Evolutionary conservation across 2,797 vertebrate genomes (phyloP).

Genomic region (Gadopsis marmoratus): DNA sequence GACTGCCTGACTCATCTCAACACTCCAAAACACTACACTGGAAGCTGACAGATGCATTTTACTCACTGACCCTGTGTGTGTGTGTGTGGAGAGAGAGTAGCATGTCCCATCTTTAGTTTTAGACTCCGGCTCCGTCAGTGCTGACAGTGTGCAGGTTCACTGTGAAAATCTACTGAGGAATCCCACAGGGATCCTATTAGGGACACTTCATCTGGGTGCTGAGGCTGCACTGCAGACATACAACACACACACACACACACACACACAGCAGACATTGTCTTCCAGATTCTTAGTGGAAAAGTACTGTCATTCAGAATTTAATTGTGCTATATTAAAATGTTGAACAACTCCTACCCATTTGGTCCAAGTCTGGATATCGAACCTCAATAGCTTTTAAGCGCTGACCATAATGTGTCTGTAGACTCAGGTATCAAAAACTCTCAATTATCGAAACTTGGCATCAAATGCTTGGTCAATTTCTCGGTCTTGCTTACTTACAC

Average conservation of each 20-base stretch:
- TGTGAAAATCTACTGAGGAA: slow-evolving; percentile 70
- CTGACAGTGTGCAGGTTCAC: slow-evolving; percentile 62
- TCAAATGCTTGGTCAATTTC: background rate
- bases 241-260: slow-evolving; percentile 17
- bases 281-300: background rate
- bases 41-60: slow-evolving; percentile 45
- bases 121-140: slow-evolving; percentile 55
- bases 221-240: slow-evolving; percentile 59
- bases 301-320: background rate
- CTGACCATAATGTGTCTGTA: background rate
- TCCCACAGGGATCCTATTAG: slow-evolving; percentile 80
- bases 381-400: background rate
- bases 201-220: slow-evolving; percentile 70
- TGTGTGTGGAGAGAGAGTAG: background rate
- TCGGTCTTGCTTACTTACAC: background rate
- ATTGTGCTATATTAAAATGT: background rate
- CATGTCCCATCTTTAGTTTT: slow-evolving; percentile 55
- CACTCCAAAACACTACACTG: slow-evolving; percentile 13
- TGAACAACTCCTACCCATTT: background rate
- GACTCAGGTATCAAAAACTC: background rate
- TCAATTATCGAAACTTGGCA: background rate
- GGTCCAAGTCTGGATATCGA: background rate
- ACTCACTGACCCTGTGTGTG: slow-evolving; percentile 22
- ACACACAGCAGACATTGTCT: slow-evolving; percentile 15
- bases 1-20: slow-evolving; percentile 38